Conservation (phyloP, 2,888 invertebrate genomes). For the Aphrophora alni region DNA sequence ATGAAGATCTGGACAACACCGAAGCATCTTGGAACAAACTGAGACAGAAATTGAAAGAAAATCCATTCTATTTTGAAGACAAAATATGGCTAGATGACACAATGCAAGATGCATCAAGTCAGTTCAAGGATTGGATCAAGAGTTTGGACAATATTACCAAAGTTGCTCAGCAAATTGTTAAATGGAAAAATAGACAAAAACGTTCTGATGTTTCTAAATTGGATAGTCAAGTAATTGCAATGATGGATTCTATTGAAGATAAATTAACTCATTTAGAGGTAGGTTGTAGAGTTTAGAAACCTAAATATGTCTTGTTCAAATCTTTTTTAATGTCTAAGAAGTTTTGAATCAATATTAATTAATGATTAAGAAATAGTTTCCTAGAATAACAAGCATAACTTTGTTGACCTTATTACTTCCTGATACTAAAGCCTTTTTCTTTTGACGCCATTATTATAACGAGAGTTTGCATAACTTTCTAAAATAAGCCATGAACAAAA, state of each 20-base stretch:
- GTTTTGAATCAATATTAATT: too few relatives aligned
- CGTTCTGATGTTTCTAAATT: conserved; percentile 30
- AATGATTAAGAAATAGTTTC: too few relatives aligned
- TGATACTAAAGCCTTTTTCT: too few relatives aligned
- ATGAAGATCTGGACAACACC: neutral
- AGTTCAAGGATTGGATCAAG: neutral
- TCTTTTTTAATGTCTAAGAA: too few relatives aligned
- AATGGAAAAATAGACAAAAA: conserved; percentile 31
- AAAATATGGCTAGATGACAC: neutral
- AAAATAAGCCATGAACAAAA: too few relatives aligned
- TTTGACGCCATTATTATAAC: too few relatives aligned
- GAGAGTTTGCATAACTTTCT: too few relatives aligned
- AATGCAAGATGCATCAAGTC: neutral
- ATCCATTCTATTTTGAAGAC: neutral
- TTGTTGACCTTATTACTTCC: too few relatives aligned
- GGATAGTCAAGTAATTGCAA: conserved; percentile 64
- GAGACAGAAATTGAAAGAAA: neutral
- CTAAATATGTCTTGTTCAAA: conserved; percentile 32
- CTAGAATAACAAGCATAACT: too few relatives aligned
- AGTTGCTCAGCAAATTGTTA: neutral
- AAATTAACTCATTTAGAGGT: conserved; percentile 68
- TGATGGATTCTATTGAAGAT: conserved; percentile 66
- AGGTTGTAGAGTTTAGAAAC: conserved; percentile 43
- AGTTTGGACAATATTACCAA: neutral
- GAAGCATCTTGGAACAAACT: neutral